A percentile compares a stretch with the other conserved stretches of the same genome.
These are phyloP conservation scores for Macrocentrus cingulum DNA, from an alignment of 1,140 invertebrate species.

Conservation along the genomic window DNA sequence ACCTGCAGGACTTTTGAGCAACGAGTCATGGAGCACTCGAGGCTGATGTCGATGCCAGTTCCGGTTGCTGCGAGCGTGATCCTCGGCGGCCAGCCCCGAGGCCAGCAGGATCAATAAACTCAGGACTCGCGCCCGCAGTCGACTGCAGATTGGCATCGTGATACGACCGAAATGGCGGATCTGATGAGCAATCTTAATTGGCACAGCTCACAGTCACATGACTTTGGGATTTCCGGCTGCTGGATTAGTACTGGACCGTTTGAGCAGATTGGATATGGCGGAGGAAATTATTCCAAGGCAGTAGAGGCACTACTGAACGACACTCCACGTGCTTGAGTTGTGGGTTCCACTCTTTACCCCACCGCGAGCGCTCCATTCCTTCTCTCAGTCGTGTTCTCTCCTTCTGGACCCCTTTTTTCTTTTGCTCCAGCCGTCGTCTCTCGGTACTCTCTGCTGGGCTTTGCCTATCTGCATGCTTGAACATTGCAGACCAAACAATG, in stretches of 20 bases:
- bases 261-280: not conserved
- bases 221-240: too few relatives aligned
- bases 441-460: too few relatives aligned
- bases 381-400: conserved; percentile 28
- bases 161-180: not conserved
- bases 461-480: conserved; percentile 25
- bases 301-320: conserved; percentile 50
- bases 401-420: conserved; percentile 21
- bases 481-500: not conserved
- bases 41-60: conserved; percentile 33
- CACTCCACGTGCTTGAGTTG: conserved; percentile 50
- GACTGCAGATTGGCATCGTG: conserved; percentile 21
- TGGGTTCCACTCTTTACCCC: conserved; percentile 42
- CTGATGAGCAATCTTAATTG: too few relatives aligned
- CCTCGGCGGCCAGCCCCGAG: conserved; percentile 7
- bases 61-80: conserved; percentile 24
- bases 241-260: too few relatives aligned
- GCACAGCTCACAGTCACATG: not conserved
- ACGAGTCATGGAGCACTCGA: conserved; percentile 17
- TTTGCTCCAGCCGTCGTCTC: conserved; percentile 13
- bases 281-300: conserved; percentile 44
- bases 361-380: conserved; percentile 23
- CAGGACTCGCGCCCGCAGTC: conserved; percentile 8
- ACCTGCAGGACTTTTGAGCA: conserved; percentile 12
- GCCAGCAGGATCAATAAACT: conserved; percentile 23